These are phyloP conservation scores for Halcyon badia DNA, from an alignment of 2,797 vertebrate species.

Conservation along the genomic window DNA sequence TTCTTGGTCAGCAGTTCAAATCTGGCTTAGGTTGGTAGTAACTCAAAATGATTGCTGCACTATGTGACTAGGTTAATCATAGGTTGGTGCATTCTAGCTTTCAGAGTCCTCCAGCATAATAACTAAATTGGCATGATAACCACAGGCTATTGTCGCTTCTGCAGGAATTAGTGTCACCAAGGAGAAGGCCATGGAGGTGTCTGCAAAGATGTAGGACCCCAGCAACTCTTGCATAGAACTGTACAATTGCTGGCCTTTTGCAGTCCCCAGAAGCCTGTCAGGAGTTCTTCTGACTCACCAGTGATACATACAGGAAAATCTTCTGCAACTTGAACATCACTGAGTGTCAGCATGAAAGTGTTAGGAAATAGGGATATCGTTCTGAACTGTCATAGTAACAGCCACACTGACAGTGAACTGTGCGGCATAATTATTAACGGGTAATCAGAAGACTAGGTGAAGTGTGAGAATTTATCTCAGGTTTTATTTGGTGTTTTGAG, in stretches of 20 bases:
- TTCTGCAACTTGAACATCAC: not conserved
- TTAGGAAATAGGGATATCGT: not conserved
- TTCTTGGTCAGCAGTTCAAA: conserved; percentile 67
- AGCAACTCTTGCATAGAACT: not conserved
- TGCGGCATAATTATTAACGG: not conserved
- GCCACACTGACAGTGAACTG: not conserved
- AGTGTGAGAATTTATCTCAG: not conserved
- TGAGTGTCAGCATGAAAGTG: not conserved
- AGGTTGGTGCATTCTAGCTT: not conserved
- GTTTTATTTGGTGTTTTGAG: not conserved
- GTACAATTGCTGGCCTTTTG: not conserved
- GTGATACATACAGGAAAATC: not conserved
- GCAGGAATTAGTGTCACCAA: not conserved
- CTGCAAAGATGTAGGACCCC: not conserved
- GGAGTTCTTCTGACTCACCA: not conserved
- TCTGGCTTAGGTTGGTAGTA: conserved; percentile 19
- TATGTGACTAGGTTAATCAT: not conserved
- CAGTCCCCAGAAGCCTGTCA: not conserved
- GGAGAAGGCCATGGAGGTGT: not conserved
- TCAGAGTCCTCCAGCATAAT: not conserved
- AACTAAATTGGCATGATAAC: not conserved
- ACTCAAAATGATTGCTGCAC: conserved; percentile 17
- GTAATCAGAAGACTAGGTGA: rapidly evolving
- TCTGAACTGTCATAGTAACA: not conserved
- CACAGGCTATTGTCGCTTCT: not conserved